A percentile compares a stretch with the other conserved stretches of the same genome.
Evolutionary conservation across 2,888 invertebrate species (phyloP).

Genomic region (Anthophora plumipes): DNA sequence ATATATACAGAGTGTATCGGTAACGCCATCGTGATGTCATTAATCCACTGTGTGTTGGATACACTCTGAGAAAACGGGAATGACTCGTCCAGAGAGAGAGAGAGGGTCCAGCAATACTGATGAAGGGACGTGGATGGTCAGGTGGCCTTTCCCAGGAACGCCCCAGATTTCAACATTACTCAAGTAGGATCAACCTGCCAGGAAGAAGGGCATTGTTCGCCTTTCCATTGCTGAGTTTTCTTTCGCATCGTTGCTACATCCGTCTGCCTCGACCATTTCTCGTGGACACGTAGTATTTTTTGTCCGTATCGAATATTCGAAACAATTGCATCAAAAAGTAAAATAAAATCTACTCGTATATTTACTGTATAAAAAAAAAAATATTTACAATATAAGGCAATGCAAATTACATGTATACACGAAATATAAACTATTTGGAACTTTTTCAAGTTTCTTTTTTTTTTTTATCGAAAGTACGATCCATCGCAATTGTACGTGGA

Average conservation of each 20-base stretch:
- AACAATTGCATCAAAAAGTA: not conserved
- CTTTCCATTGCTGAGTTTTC: constrained; percentile 71
- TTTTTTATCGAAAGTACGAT: no score
- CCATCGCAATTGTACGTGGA: no score
- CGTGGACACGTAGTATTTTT: constrained; percentile 49
- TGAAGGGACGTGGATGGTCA: constrained; percentile 75
- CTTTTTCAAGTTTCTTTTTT: no score
- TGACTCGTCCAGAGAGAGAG: constrained; percentile 64
- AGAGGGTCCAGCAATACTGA: constrained; percentile 64
- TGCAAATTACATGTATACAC: no score
- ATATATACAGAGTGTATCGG: not conserved
- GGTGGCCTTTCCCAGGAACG: constrained; percentile 83
- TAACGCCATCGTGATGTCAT: constrained; percentile 42
- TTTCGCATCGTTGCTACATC: constrained; percentile 71
- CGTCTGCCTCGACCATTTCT: constrained; percentile 49
- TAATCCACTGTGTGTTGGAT: constrained; percentile 59
- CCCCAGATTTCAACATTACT: constrained; percentile 85
- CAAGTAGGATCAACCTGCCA: constrained; percentile 84
- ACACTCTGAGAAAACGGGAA: constrained; percentile 53
- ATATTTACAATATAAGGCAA: no score
- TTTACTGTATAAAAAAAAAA: no score
- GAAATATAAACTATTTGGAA: no score
- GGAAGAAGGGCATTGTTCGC: constrained; percentile 79
- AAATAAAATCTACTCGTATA: not conserved
- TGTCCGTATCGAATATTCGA: constrained; percentile 18